Percentiles rank a stretch among this genome's conserved stretches.
phyloP scores from a whole-genome alignment of 2,113 vertebrate genomes.

The Lepidothrix coronata region DNA sequence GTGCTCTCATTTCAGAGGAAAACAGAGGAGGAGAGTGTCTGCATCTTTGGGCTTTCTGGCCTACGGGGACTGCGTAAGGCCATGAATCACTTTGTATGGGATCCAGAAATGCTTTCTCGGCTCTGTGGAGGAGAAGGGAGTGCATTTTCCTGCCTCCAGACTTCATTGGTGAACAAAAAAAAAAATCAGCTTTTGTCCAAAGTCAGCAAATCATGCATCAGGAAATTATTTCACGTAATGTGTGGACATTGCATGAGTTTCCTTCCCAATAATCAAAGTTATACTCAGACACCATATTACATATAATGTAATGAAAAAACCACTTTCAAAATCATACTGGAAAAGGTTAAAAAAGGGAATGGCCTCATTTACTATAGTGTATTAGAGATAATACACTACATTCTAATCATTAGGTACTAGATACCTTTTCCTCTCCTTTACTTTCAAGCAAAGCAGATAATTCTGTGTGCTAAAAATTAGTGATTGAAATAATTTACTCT shows the following conservation, averaged over 20 bases:
- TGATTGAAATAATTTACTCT: neutral
- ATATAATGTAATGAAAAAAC: neutral
- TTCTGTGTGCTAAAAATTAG: neutral
- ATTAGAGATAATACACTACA: neutral
- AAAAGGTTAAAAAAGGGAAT: neutral
- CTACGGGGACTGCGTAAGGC: neutral
- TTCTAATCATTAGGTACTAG: neutral
- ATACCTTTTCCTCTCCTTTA: neutral
- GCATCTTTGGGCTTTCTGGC: constrained; percentile 33
- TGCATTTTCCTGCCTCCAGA: neutral
- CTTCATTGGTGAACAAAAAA: neutral
- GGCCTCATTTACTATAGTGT: neutral
- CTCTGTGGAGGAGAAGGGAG: neutral
- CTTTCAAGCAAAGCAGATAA: neutral
- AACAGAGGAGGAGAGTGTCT: neutral
- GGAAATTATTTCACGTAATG: neutral
- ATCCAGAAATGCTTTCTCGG: constrained; percentile 24
- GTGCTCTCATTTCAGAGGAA: neutral
- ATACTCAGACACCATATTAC: neutral
- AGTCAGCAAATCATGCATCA: neutral
- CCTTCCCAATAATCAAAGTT: neutral
- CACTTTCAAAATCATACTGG: neutral
- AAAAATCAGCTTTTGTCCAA: neutral
- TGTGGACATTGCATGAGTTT: neutral
- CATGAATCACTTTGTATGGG: neutral